A percentile compares a stretch with the other conserved stretches of the same genome.
These are phyloP conservation scores for Nettapus auritus DNA, from an alignment of 2,113 vertebrate genomes.

Conservation along the genomic window DNA sequence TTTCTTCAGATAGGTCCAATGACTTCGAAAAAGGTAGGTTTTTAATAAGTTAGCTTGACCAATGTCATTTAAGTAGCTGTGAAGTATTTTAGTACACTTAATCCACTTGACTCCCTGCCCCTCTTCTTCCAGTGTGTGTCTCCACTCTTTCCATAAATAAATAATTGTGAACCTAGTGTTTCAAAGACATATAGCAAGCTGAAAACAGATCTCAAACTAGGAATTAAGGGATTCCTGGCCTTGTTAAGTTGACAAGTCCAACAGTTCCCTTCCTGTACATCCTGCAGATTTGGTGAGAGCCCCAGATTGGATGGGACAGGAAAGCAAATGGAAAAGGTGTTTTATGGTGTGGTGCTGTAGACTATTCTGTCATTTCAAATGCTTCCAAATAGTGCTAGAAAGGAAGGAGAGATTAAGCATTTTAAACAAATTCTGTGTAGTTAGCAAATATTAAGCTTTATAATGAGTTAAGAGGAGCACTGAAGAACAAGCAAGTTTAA, in stretches of 20 bases:
- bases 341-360: neutral
- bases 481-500: neutral
- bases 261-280: neutral
- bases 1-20: neutral
- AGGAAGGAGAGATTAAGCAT: neutral
- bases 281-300: neutral
- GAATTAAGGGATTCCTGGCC: neutral
- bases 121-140: neutral
- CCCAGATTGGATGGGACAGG: neutral
- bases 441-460: neutral
- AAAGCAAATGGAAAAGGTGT: neutral
- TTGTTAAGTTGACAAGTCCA: neutral
- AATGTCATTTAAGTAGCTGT: neutral
- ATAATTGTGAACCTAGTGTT: neutral
- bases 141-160: neutral
- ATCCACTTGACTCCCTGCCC: neutral
- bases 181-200: neutral
- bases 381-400: neutral
- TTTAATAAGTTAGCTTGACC: neutral
- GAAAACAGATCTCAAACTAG: neutral
- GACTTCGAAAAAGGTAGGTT: neutral
- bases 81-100: neutral
- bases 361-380: neutral
- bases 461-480: neutral
- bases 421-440: accelerated